Percentiles rank a stretch among this genome's conserved stretches.
Conservation (phyloP, 2,113 vertebrate species). For the Erythrolamprus reginae region DNA sequence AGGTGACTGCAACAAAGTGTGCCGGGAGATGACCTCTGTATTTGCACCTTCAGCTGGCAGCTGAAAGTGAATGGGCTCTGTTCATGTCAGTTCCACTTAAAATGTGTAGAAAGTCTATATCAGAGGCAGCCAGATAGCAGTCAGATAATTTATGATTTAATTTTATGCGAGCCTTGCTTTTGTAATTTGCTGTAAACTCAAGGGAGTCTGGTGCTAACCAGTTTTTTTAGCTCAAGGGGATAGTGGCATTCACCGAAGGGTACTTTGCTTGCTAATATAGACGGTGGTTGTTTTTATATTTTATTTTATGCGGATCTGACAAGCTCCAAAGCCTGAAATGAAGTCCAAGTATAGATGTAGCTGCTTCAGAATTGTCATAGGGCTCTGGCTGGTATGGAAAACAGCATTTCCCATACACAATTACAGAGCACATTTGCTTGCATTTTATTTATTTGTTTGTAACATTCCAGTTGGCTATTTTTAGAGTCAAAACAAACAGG, state of each 20-base stretch:
- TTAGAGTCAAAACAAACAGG: conserved; percentile 55
- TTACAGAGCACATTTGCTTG: conserved; percentile 54
- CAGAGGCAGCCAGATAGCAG: conserved; percentile 90
- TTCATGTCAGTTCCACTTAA: conserved; percentile 81
- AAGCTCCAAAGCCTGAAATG: conserved; percentile 75
- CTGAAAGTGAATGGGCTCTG: conserved; percentile 72
- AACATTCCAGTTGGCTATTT: conserved; percentile 63
- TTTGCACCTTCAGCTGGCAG: conserved; percentile 73
- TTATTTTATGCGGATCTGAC: conserved; percentile 83
- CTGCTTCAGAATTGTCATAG: conserved; percentile 69
- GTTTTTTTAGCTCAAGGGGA: conserved; percentile 81
- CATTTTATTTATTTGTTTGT: conserved; percentile 57
- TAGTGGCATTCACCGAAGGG: conserved; percentile 76
- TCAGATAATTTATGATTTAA: conserved; percentile 99
- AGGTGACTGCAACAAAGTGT: conserved; percentile 73
- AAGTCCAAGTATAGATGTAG: conserved; percentile 75
- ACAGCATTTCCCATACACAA: conserved; percentile 58
- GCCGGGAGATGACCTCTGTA: conserved; percentile 70
- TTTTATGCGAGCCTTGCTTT: conserved; percentile 95
- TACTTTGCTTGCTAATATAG: conserved; percentile 83
- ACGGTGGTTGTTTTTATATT: conserved; percentile 82
- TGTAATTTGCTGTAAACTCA: conserved; percentile 97
- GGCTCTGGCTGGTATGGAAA: conserved; percentile 60
- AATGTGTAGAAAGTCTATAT: conserved; percentile 81
- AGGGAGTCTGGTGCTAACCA: conserved; percentile 82